These are phyloP conservation scores for Myopa testacea DNA, from an alignment of 2,888 invertebrate species.

Conservation along the genomic window DNA sequence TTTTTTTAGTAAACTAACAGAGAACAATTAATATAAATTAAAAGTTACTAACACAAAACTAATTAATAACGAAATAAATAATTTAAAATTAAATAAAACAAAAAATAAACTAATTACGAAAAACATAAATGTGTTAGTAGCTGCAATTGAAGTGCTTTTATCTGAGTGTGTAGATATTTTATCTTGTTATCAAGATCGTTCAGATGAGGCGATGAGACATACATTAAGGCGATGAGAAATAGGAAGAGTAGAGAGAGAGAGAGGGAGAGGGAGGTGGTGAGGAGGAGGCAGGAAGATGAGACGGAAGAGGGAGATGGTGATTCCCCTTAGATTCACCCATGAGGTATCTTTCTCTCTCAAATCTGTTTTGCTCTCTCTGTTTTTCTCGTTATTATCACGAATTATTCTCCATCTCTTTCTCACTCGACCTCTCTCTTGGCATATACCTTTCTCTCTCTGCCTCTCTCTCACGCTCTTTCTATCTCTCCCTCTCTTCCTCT, in stretches of 20 bases:
- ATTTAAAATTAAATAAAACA: slow-evolving; percentile 9
- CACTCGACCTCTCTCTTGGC: background rate
- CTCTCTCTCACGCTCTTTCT: too few species aligned
- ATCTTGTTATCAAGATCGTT: background rate
- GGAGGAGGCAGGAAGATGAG: too few species aligned
- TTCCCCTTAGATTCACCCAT: too few species aligned
- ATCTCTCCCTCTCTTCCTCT: too few species aligned
- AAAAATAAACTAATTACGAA: slow-evolving; percentile 15
- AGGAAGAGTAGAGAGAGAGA: background rate
- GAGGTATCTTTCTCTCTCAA: too few species aligned
- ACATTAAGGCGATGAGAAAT: too few species aligned
- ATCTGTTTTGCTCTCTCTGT: too few species aligned
- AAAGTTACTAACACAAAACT: slow-evolving; percentile 8
- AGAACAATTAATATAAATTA: slow-evolving; percentile 20
- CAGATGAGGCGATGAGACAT: background rate
- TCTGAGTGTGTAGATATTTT: slow-evolving; percentile 17
- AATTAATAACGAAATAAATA: slow-evolving; percentile 11
- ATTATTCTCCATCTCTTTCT: too few species aligned
- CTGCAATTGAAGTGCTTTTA: slow-evolving; percentile 53
- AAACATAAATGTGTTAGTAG: slow-evolving; percentile 36
- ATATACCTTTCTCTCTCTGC: background rate
- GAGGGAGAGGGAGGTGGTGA: slow-evolving; percentile 22
- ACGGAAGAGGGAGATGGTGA: too few species aligned
- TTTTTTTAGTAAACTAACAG: slow-evolving; percentile 16
- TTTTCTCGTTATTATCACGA: too few species aligned